Evolutionary conservation across 2,113 vertebrate species (phyloP), one percentile per base, ranked within the genome.

Genomic region (Phylloscopus trochiloides): DNA sequence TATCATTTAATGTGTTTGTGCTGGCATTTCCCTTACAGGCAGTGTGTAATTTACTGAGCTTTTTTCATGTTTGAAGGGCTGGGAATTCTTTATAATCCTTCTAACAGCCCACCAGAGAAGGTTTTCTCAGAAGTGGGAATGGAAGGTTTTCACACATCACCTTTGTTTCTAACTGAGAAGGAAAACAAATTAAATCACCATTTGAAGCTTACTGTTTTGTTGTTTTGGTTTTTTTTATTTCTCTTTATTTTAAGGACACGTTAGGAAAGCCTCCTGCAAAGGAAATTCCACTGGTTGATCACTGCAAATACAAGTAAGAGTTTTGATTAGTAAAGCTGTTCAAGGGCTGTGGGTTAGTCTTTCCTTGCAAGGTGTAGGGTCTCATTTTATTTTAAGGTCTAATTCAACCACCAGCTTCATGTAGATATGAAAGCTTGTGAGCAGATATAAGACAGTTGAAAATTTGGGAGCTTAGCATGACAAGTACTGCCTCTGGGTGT

Each of bases 221-320:
- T 42, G 32, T 36, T 66, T 36, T 78, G 52, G 13, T 42, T 57
- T 81, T 36, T 17, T 54, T 31, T 18, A 34, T 34, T 71, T 92
- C 61, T 68, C 36, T 87, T 91, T 91, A 57, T 15, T 92, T 90
- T 59, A 88, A 99, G 99, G 99, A 99, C 72, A 99, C 99, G 17
- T 97, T 99, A 40, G 99, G 99, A 65, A 99, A 95, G 95, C 98
- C 99, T 51, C 98, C 99, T 47, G 99, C 99, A 75, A 99, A 98
- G 97, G 99, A 99, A 97, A 98, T 99, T 80, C 98, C 99, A 20
- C 97, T 99, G 58, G 98, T 98, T 40, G 99, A 99, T 95, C 99
- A 99, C 98, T 99, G 99, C 98, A 99, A 98, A 97, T 99, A 99
- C 98, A 99, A 99, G 99, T 99, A 98, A 98, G 98, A 92, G 61